Percentiles rank a stretch among this genome's conserved stretches.
Evolutionary conservation across 1,140 invertebrate species (phyloP).

Genomic region (Camponotus floridanus): DNA sequence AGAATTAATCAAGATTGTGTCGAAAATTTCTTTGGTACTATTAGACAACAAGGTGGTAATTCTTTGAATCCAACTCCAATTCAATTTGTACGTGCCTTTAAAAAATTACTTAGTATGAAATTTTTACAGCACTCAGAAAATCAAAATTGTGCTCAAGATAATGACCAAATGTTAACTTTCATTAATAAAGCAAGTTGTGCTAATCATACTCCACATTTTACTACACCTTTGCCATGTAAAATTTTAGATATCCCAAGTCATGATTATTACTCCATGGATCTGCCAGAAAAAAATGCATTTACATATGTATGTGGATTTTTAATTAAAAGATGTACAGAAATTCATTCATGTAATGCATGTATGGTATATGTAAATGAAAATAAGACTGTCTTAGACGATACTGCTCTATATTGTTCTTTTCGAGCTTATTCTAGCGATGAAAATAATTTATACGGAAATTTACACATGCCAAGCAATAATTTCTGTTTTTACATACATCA

Average conservation of each 20-base stretch:
- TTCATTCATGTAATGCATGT: not conserved
- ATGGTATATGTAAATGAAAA: not conserved
- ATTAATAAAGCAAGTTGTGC: not conserved
- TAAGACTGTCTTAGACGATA: not conserved
- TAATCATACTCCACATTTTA: not conserved
- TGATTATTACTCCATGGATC: not conserved
- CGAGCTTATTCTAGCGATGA: not conserved
- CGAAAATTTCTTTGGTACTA: conserved; percentile 9
- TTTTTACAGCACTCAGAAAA: conserved; percentile 2
- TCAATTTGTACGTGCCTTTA: not conserved
- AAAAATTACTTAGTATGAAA: conserved; percentile 10
- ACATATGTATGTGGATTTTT: conserved; percentile 11
- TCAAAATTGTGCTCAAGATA: not conserved
- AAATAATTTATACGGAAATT: not conserved
- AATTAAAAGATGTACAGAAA: not conserved
- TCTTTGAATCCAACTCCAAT: not conserved
- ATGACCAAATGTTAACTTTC: not conserved
- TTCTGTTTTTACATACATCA: not conserved
- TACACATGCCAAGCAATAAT: no score
- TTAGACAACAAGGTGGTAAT: not conserved
- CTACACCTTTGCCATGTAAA: not conserved
- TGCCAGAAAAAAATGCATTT: conserved; percentile 26
- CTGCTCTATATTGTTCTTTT: conserved; percentile 1
- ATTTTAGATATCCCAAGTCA: not conserved
- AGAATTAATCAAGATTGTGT: conserved; percentile 10